These are phyloP conservation scores for Schizaphis graminum DNA, from an alignment of 2,888 invertebrate genomes.

Conservation along the genomic window DNA sequence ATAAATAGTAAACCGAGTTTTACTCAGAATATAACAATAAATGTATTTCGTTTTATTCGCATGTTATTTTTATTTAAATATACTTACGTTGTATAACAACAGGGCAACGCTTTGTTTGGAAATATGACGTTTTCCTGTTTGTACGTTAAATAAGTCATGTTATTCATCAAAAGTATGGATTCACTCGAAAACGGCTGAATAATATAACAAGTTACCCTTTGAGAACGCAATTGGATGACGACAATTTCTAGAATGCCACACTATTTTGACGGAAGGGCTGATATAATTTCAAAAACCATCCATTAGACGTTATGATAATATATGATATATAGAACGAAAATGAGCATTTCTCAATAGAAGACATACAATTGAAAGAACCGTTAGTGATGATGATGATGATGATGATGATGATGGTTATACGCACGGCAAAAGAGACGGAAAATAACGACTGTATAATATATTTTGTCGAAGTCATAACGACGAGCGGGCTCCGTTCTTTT, in stretches of 20 bases:
- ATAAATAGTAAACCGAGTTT: background rate
- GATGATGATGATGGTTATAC: background rate
- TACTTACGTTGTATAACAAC: background rate
- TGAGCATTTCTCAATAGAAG: constrained; percentile 21
- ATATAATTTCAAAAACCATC: constrained; percentile 5
- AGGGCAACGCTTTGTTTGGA: background rate
- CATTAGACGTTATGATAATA: background rate
- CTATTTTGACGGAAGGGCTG: background rate
- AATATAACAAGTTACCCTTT: background rate
- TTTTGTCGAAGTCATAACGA: background rate
- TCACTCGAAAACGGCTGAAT: background rate
- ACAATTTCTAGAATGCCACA: constrained; percentile 21
- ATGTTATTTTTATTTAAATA: background rate
- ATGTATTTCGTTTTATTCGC: background rate
- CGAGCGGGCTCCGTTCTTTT: background rate
- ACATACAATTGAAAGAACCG: background rate
- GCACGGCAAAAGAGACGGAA: background rate
- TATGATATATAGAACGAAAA: constrained; percentile 10
- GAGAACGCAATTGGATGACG: background rate
- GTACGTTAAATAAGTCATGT: background rate
- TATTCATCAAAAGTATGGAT: constrained; percentile 7
- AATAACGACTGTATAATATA: background rate
- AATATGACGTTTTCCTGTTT: background rate
- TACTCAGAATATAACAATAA: background rate
- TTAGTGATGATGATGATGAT: background rate